These are phyloP conservation scores for Metellina segmentata DNA, from an alignment of 2,888 invertebrate species.

Conservation along the genomic window DNA sequence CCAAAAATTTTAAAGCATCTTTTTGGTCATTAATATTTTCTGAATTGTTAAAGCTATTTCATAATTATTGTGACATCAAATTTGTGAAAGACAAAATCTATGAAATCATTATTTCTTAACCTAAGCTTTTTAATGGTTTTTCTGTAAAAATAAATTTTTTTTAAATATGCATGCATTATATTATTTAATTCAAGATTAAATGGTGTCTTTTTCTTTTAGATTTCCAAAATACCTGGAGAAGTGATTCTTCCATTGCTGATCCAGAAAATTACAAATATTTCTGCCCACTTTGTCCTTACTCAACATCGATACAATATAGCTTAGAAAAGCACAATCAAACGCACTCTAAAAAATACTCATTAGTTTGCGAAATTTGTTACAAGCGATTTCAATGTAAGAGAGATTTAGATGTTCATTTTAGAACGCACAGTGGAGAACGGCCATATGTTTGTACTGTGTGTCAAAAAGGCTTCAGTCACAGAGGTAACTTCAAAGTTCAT, in stretches of 20 bases:
- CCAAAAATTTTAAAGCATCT: too few relatives aligned
- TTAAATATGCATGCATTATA: not conserved
- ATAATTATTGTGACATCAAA: too few relatives aligned
- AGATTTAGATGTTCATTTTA: constrained; percentile 17
- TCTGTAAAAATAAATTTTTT: not conserved
- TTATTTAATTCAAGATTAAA: not conserved
- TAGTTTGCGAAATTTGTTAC: constrained; percentile 10
- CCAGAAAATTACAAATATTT: not conserved
- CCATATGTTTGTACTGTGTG: constrained; percentile 27
- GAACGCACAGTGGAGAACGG: constrained; percentile 41
- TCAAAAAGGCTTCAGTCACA: constrained; percentile 14
- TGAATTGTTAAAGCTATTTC: too few relatives aligned
- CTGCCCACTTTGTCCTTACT: constrained; percentile 17
- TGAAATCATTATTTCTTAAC: too few relatives aligned
- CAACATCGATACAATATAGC: not conserved
- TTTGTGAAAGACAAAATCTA: too few relatives aligned
- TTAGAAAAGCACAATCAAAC: constrained; percentile 15
- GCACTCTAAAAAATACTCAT: constrained; percentile 10
- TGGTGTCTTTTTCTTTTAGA: not conserved
- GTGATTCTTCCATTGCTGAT: not conserved
- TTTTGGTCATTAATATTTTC: too few relatives aligned
- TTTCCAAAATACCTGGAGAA: not conserved
- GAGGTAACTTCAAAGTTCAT: constrained; percentile 22
- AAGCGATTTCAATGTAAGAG: constrained; percentile 13
- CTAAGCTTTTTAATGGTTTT: too few relatives aligned